These are phyloP conservation scores for Acheta domesticus DNA, from an alignment of 2,888 invertebrate genomes.

Conservation along the genomic window DNA sequence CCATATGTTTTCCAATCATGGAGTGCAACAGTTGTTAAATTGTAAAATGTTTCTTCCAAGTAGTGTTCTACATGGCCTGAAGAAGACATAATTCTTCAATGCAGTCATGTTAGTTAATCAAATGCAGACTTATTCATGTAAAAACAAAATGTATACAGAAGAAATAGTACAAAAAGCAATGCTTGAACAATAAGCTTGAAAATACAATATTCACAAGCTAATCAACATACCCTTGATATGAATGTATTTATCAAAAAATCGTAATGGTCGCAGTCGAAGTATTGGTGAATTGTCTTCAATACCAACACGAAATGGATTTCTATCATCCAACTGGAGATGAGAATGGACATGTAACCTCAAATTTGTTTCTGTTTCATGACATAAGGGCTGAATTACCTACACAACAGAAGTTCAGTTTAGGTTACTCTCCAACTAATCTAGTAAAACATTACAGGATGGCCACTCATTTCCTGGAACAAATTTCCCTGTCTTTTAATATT, in stretches of 20 bases:
- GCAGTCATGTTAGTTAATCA: background rate
- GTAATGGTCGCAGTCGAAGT: conserved; percentile 57
- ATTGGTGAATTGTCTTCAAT: conserved; percentile 63
- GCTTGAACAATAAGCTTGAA: background rate
- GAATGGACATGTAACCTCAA: conserved; percentile 88
- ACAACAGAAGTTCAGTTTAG: conserved; percentile 19
- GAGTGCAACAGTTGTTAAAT: conserved; percentile 92
- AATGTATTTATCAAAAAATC: conserved; percentile 56
- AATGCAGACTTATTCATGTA: background rate
- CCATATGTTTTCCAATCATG: conserved; percentile 98
- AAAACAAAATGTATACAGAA: background rate
- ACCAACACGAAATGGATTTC: conserved; percentile 66
- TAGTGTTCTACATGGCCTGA: conserved; percentile 74
- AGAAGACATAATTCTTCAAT: conserved; percentile 26
- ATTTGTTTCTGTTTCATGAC: conserved; percentile 87
- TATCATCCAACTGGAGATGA: conserved; percentile 73
- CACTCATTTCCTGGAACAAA: no score
- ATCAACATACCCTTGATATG: conserved; percentile 57
- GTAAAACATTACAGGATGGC: no score
- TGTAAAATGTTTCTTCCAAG: conserved; percentile 92
- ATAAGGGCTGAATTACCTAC: conserved; percentile 60
- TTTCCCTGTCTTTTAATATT: no score
- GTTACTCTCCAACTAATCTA: no score
- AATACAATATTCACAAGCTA: background rate
- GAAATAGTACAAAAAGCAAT: background rate